These are phyloP conservation scores for Morone saxatilis DNA, from an alignment of 2,113 vertebrate species.

Conservation along the genomic window DNA sequence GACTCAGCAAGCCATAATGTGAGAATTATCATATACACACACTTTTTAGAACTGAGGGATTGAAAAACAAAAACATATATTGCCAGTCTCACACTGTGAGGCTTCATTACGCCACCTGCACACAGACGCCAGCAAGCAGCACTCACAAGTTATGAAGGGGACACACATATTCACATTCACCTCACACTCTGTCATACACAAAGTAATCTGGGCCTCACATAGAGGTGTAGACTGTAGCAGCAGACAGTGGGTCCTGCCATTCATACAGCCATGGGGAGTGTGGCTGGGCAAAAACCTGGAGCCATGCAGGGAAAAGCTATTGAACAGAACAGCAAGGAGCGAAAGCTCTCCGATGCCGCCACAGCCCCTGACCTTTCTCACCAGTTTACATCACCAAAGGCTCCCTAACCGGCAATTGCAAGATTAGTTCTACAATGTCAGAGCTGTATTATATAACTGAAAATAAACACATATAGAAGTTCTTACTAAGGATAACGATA, in stretches of 20 bases:
- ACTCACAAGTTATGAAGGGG: constrained; percentile 30
- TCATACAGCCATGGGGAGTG: constrained; percentile 42
- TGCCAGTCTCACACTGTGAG: constrained; percentile 41
- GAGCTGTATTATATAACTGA: constrained; percentile 26
- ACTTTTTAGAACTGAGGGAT: constrained; percentile 9
- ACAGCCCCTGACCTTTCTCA: constrained; percentile 57
- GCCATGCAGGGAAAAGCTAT: constrained; percentile 55
- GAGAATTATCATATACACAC: constrained; percentile 18
- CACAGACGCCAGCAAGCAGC: constrained; percentile 7
- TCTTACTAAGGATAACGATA: neutral
- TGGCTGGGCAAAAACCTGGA: constrained; percentile 42
- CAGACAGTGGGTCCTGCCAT: constrained; percentile 53
- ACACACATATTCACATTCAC: constrained; percentile 51
- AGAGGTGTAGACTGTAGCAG: constrained; percentile 45
- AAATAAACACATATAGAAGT: neutral
- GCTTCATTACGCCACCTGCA: constrained; percentile 57
- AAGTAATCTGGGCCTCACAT: constrained; percentile 56
- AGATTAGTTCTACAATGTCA: constrained; percentile 53
- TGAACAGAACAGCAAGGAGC: constrained; percentile 58
- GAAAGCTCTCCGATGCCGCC: constrained; percentile 34
- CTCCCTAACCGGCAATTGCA: constrained; percentile 30
- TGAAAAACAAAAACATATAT: constrained; percentile 43
- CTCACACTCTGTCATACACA: constrained; percentile 49
- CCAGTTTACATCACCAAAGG: constrained; percentile 36
- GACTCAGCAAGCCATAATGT: constrained; percentile 1